Percentiles rank a stretch among this genome's conserved stretches.
phyloP scores from a whole-genome alignment of 2,113 vertebrate genomes.

The Laticauda colubrina region DNA sequence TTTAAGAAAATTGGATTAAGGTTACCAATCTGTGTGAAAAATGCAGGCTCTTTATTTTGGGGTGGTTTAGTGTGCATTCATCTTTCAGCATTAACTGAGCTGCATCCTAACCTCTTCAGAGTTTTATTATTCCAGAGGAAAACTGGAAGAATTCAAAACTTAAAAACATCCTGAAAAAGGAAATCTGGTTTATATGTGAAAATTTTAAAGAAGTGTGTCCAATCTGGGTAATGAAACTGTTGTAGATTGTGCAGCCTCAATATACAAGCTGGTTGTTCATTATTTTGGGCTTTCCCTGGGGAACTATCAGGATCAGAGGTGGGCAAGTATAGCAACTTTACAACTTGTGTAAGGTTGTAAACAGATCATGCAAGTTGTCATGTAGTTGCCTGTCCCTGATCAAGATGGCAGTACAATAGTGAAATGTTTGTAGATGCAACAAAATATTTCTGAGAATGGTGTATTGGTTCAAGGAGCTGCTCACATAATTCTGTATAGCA shows the following conservation, averaged over 20 bases:
- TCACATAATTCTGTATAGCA: neutral
- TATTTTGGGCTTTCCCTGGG: neutral
- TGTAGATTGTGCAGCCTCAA: neutral
- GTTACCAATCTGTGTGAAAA: neutral
- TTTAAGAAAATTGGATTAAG: neutral
- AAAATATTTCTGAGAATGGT: neutral
- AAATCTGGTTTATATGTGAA: neutral
- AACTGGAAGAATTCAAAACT: neutral
- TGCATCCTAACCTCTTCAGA: neutral
- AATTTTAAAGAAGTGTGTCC: neutral
- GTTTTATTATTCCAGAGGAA: neutral
- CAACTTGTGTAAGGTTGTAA: neutral
- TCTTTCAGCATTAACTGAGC: neutral
- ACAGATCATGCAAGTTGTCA: neutral
- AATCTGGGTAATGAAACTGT: neutral
- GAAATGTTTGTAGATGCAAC: neutral
- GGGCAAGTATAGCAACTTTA: too few relatives aligned
- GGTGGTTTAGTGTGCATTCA: neutral
- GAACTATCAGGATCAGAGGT: neutral
- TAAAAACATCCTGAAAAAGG: neutral
- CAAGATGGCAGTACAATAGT: neutral
- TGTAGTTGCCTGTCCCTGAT: neutral
- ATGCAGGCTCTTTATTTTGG: neutral
- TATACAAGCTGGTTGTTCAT: neutral
- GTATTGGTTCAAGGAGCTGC: neutral